Percentiles rank a stretch among this genome's conserved stretches.
Conservation (phyloP, 2,888 invertebrate species). For the Drosophila rellima region DNA sequence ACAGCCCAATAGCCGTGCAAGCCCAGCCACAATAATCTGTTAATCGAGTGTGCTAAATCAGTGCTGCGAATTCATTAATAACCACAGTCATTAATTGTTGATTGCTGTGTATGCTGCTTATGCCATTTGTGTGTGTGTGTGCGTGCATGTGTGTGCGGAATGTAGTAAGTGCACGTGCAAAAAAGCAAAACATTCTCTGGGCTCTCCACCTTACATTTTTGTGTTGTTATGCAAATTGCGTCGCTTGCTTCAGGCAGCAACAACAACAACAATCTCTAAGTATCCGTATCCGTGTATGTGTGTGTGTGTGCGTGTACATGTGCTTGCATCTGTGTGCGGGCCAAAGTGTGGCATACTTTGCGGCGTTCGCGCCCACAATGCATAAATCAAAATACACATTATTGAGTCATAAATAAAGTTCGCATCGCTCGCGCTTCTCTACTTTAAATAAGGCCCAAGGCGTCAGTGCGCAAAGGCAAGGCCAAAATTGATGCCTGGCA, state of each 20-base stretch:
- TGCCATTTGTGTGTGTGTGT: constrained; percentile 3
- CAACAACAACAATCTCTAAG: constrained; percentile 48
- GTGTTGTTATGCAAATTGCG: constrained; percentile 75
- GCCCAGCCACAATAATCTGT: constrained; percentile 28
- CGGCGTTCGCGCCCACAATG: constrained; percentile 72
- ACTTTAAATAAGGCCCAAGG: constrained; percentile 76
- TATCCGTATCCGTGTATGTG: constrained; percentile 34
- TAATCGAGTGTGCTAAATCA: constrained; percentile 52
- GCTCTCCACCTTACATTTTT: constrained; percentile 40
- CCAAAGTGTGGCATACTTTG: constrained; percentile 41
- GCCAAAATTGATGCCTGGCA: constrained; percentile 53
- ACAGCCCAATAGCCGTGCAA: not conserved
- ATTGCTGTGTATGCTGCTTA: constrained; percentile 19
- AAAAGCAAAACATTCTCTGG: constrained; percentile 56
- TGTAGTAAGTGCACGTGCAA: constrained; percentile 48
- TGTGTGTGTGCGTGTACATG: constrained; percentile 35
- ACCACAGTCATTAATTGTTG: constrained; percentile 60
- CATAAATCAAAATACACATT: constrained; percentile 83
- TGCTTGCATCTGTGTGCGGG: constrained; percentile 33
- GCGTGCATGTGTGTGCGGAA: constrained; percentile 12
- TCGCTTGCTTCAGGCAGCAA: constrained; percentile 55
- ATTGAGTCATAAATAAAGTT: constrained; percentile 82
- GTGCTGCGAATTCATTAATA: constrained; percentile 43
- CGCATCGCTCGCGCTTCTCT: constrained; percentile 64
- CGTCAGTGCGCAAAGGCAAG: constrained; percentile 26